These are phyloP conservation scores for Tokudaia muenninki DNA, from an alignment of 2,797 vertebrate genomes.

Conservation along the genomic window DNA sequence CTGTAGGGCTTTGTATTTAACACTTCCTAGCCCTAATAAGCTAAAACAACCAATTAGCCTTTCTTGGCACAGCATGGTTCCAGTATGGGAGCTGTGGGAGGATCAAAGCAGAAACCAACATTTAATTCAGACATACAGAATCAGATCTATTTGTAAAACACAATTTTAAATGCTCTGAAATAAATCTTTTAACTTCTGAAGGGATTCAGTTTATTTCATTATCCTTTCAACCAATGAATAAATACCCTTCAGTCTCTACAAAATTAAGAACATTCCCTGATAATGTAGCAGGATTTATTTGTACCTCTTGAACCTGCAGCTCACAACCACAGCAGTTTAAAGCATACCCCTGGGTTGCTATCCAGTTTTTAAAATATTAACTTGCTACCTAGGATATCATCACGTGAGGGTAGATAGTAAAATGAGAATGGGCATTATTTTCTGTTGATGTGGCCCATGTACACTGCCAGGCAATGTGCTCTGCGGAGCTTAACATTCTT, in stretches of 20 bases:
- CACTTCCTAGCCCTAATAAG: constrained; percentile 68
- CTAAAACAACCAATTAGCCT: constrained; percentile 74
- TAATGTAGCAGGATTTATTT: not conserved
- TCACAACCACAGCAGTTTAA: not conserved
- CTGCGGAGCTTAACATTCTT: not conserved
- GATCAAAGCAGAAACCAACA: constrained; percentile 25
- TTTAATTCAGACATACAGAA: constrained; percentile 52
- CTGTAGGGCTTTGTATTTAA: constrained; percentile 75
- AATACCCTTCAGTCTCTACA: not conserved
- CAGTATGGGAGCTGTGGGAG: constrained; percentile 25
- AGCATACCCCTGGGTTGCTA: not conserved
- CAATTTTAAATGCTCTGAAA: constrained; percentile 23
- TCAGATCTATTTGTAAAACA: constrained; percentile 18
- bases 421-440: not conserved
- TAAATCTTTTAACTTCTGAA: constrained; percentile 52
- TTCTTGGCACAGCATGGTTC: constrained; percentile 57
- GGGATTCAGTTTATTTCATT: not conserved
- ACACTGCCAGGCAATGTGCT: not conserved
- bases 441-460: not conserved
- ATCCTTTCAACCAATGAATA: not conserved
- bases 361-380: no score
- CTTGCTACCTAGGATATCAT: not conserved
- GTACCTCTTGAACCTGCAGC: not conserved
- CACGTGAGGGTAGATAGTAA: not conserved
- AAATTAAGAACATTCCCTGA: not conserved